Base-by-base conservation (phyloP, 2,888 invertebrate genomes). In the Stegana nigrithorax region DNA sequence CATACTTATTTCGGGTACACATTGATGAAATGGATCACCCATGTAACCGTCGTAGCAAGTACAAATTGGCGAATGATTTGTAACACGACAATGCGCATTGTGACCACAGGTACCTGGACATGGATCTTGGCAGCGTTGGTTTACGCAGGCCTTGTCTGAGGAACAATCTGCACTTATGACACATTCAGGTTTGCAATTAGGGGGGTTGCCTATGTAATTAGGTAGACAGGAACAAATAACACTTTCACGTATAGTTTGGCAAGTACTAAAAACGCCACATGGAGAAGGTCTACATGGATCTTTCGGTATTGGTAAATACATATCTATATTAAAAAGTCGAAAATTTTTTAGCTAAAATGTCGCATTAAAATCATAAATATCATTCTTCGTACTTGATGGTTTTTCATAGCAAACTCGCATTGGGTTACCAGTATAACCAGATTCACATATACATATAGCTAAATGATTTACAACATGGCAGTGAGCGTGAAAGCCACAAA, bases 391-490 rank as follows among this genome's bases (percentile, higher is more conserved):
- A 85, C 85, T 82, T 75, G 82, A 75, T 65, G 87, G 88, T 73
- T 87, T 84, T 59, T 87, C 83, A 71, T 92, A 91, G 81, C 95
- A 95, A 62, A 92, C 90, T 63, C 88, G 87, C 71, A 92, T 88
- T 10, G 95, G 92, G 87, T 93, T 92, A 83, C 95, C 95, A 65
- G 91, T 91, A 78, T 90, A 92, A 70, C 92, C 93, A 45, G 89
- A 85, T 53, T 90, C 79, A 83, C 94, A 94, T 57, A 89, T 89
- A 78, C 94, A 94, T 26, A 91, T 89, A 3, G 95, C 94, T 59
- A 92, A 90, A 84, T 96, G 95, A 83, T 94, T 93, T 73, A 90
- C 88, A 2, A 95, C 93, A 59, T 90, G 90, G 83, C 95, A 95
- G 84, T 92, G 90, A 4, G 94, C 93, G 83, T 94, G 93, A 72